Evolutionary conservation across 2,888 invertebrate genomes (phyloP), one percentile per base, ranked within the genome.

Genomic region (Cantharis flavilabris): DNA sequence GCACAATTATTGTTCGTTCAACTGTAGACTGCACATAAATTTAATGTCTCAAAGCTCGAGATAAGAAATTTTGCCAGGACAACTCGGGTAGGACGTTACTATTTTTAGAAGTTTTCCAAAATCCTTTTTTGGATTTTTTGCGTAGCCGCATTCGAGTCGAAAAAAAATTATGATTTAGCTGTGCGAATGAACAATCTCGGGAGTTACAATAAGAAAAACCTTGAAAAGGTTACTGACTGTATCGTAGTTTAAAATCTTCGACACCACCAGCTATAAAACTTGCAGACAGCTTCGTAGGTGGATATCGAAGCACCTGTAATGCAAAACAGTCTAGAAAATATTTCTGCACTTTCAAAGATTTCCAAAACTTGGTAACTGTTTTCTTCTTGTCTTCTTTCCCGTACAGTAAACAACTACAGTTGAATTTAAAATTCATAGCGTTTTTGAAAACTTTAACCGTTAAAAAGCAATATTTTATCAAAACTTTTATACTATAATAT

Each of bases 191-290:
- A 63, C 67, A 71, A 28, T 65, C 76, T 33, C 62, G 72, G 69
- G 70, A 72, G 73, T 63, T 49, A 49, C 49, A 49, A 49, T 49
- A 49, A 49, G 49, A 49, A 79, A 84, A 84, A 80, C 86, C 86
- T 86, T 85, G 86, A 82, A 84, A 83, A 85, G 86, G 85, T 86
- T 85, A 85, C 82, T 86, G 86, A 86, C 85, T 84, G 84, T 63
- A 33, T 26, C 83, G 81, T 81, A 81, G 77, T 81, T 75, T 71
- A 33, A 30, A 28, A 69, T 69, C 63, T 49, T 65, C 18, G 28
- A 69, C 70, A 64, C 14, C 33, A 69, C 62, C 30, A 49, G 49
- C 33, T 63, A 75, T 70, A 71, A 75, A 75, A 28, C 64, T 75
- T 69, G 33, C 69, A 62, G 62, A 63, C 62, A 75, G 49, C 62